These are phyloP conservation scores for Vombatus ursinus DNA, from an alignment of 2,113 vertebrate genomes.

Conservation along the genomic window DNA sequence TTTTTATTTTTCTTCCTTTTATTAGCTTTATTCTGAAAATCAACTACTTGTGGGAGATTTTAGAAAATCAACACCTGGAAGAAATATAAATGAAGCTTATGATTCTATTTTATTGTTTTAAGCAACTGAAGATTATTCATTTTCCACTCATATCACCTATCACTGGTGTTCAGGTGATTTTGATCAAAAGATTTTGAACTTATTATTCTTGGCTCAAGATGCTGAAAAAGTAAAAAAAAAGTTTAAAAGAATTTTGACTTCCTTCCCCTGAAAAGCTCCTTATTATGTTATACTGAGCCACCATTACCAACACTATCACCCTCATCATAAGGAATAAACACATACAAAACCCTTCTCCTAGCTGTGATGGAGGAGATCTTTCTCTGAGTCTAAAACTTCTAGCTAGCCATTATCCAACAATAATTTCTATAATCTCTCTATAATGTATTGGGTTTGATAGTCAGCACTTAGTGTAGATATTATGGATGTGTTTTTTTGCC, in stretches of 20 bases:
- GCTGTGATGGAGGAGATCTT: neutral
- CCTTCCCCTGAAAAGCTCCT: neutral
- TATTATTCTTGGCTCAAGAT: neutral
- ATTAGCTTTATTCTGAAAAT: neutral
- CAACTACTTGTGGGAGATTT: neutral
- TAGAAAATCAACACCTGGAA: neutral
- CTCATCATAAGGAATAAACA: neutral
- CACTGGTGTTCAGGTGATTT: neutral
- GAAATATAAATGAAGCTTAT: neutral
- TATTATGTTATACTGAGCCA: neutral
- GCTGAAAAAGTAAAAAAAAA: neutral
- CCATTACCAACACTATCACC: neutral
- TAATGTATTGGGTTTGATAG: conserved; percentile 48
- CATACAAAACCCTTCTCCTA: neutral
- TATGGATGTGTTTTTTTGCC: conserved; percentile 38
- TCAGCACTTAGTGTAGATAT: conserved; percentile 13
- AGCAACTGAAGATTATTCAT: neutral
- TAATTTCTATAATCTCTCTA: conserved; percentile 47
- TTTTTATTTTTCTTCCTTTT: neutral
- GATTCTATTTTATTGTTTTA: neutral
- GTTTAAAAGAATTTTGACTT: neutral
- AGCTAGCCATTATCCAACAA: neutral
- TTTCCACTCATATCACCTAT: too few relatives aligned
- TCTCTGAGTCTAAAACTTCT: neutral
- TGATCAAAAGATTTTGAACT: neutral